Evolutionary conservation across 2,797 vertebrate genomes (phyloP).

Genomic region (Coregonus sp.): DNA sequence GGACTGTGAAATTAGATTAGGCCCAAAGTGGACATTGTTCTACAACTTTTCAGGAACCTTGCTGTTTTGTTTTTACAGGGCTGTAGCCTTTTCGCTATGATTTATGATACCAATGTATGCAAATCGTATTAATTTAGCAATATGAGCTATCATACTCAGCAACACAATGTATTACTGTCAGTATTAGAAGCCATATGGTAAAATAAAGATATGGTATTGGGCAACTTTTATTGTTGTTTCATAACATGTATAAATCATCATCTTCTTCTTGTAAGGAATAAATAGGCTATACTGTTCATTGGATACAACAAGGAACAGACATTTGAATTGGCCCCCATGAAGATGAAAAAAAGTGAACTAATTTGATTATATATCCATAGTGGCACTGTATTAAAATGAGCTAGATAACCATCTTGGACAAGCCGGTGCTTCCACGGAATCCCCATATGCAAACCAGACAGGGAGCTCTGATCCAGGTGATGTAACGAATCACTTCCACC

Average conservation of each 20-base stretch:
- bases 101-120: too few species aligned
- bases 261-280: background rate
- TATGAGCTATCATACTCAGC: background rate
- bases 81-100: background rate
- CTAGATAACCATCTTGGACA: slow-evolving; percentile 40
- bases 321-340: slow-evolving; percentile 49
- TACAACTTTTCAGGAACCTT: background rate
- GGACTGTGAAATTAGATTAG: background rate
- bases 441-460: slow-evolving; percentile 72
- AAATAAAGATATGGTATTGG: background rate
- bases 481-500: slow-evolving; percentile 21
- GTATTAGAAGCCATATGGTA: background rate
- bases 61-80: background rate
- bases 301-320: slow-evolving; percentile 46
- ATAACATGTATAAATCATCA: slow-evolving; percentile 41
- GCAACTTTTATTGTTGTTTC: slow-evolving; percentile 26
- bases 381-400: slow-evolving; percentile 51
- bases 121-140: slow-evolving; percentile 11
- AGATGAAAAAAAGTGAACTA: slow-evolving; percentile 68
- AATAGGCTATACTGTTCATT: slow-evolving; percentile 11
- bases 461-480: slow-evolving; percentile 47
- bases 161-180: background rate
- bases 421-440: slow-evolving; percentile 70
- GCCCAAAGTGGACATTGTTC: too few species aligned
- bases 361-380: slow-evolving; percentile 68